Conservation (phyloP, 2,888 invertebrate genomes). For the Thecocarcelia acutangulata region DNA sequence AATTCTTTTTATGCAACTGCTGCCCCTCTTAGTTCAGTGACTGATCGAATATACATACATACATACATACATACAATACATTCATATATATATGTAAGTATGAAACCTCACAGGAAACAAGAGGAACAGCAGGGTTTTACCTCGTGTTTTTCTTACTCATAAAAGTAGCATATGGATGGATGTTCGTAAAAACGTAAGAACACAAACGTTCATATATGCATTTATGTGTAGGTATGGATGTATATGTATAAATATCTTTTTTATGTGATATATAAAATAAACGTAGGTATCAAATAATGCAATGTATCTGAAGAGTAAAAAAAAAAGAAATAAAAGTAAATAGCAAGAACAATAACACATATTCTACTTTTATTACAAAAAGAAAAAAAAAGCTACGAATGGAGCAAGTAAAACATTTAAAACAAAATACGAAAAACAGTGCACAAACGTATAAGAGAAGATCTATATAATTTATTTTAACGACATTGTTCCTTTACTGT, state of each 20-base stretch:
- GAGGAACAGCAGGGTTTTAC: conserved; percentile 61
- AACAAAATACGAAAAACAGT: conserved; percentile 1
- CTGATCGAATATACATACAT: conserved; percentile 33
- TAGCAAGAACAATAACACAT: conserved; percentile 41
- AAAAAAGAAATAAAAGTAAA: conserved; percentile 37
- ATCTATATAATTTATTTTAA: conserved; percentile 47
- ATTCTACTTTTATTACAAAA: conserved; percentile 43
- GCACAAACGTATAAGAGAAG: conserved; percentile 27
- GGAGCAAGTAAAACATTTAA: conserved; percentile 7
- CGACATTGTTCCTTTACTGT: conserved; percentile 48
- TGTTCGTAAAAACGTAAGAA: not conserved
- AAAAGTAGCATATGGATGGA: not conserved
- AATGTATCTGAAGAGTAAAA: conserved; percentile 33
- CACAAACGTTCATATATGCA: conserved; percentile 1
- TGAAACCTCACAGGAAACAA: conserved; percentile 59
- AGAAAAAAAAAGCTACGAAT: conserved; percentile 26
- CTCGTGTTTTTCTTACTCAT: conserved; percentile 40
- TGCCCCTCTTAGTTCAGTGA: conserved; percentile 57
- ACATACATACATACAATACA: too few species aligned
- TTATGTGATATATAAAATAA: not conserved
- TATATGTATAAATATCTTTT: not conserved
- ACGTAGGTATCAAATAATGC: conserved; percentile 22
- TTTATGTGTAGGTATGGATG: not conserved
- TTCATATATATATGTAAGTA: conserved; percentile 1
- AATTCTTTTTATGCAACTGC: not conserved